Evolutionary conservation across 2,113 vertebrate genomes (phyloP).

Genomic region (Triplophysa tibetana): DNA sequence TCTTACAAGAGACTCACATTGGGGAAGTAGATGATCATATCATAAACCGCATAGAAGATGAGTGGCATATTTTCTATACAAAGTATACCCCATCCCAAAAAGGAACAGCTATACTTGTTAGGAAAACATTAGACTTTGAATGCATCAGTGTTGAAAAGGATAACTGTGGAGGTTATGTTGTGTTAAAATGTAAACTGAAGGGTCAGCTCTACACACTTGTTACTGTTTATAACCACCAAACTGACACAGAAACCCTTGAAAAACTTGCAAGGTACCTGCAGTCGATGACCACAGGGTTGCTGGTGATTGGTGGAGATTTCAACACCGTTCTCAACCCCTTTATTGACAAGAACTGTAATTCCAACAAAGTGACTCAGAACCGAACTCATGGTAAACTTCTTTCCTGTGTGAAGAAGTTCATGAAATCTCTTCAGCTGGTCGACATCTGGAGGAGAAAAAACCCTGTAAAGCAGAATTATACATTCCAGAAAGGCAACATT

Average conservation of each 20-base stretch:
- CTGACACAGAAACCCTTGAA: constrained; percentile 32
- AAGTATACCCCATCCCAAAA: neutral
- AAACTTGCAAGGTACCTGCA: constrained; percentile 16
- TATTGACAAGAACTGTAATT: constrained; percentile 7
- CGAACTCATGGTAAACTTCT: neutral
- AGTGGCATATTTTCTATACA: constrained; percentile 13
- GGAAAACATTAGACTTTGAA: neutral
- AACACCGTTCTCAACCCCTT: constrained; percentile 34
- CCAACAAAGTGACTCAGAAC: neutral
- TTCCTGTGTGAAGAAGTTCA: neutral
- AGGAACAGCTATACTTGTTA: constrained; percentile 29
- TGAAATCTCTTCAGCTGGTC: constrained; percentile 24
- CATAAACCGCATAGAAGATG: neutral
- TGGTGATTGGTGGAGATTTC: constrained; percentile 37
- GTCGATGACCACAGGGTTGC: constrained; percentile 12
- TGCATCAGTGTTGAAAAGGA: constrained; percentile 12
- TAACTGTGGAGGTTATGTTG: constrained; percentile 14
- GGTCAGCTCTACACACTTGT: constrained; percentile 24
- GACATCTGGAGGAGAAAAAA: constrained; percentile 29
- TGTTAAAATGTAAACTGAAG: constrained; percentile 18
- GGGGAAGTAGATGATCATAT: neutral
- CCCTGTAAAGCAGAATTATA: constrained; percentile 7
- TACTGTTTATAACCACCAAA: constrained; percentile 29
- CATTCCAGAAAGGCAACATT: neutral
- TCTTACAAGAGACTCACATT: constrained; percentile 36